Evolutionary conservation across 2,888 invertebrate species (phyloP), one percentile per base, ranked within the genome.

Genomic region (Geophilus truncorum): DNA sequence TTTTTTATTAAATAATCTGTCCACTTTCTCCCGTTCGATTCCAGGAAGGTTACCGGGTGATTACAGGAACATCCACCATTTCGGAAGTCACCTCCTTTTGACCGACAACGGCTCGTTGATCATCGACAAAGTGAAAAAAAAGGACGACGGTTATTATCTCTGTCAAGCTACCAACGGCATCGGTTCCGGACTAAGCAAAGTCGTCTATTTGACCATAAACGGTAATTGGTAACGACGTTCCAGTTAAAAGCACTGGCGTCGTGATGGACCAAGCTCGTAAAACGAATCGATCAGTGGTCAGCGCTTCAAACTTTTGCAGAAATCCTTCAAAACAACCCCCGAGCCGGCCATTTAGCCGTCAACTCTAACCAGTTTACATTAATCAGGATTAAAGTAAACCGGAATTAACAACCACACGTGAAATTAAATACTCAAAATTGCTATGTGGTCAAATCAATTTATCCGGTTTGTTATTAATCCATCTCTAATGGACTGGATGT

Each of bases 81-180:
- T 77, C 28, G 80, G 80, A 28, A 36, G 45, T 36, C 79, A 76
- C 79, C 70, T 79, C 51, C 77, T 84, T 75, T 81, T 84, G 51
- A 82, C 83, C 78, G 82, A 84, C 75, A 88, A 89, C 82, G 89
- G 89, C 3, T 87, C 87, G 5, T 84, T 89, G 62, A 82, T 86
- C 28, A 87, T 89, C 76, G 84, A 84, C 23, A 84, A 85, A 23
- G 87, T 87, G 15, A 82, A 84, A 40, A 86, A 87, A 81, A 84
- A 84, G 15, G 88, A 89, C 83, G 87, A 87, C 82, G 89, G 89
- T 0, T 86, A 86, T 83, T 89, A 89, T 84, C 84, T 89, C 80
- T 89, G 89, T 84, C 87, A 88, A 82, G 87, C 89, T 25, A 86
- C 86, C 83, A 89, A 89, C 83, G 87, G 87, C 15, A 87, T 89